Conservation (phyloP, 2,888 invertebrate species). For the Bruchidius siliquastri region DNA sequence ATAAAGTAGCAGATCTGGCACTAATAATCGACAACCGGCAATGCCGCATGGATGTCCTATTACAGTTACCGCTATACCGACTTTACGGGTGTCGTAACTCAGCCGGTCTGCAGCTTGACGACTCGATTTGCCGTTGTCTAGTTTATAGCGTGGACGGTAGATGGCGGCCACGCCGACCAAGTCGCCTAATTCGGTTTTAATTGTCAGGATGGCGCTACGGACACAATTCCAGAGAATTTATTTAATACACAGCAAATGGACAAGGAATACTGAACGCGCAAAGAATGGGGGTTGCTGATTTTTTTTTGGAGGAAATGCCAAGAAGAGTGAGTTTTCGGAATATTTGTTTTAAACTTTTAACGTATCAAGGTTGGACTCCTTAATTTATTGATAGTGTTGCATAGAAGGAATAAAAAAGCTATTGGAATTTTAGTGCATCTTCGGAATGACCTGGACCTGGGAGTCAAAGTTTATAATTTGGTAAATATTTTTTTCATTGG, state of each 20-base stretch:
- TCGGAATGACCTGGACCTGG: too few relatives aligned
- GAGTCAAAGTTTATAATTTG: too few relatives aligned
- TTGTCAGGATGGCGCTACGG: constrained; percentile 15
- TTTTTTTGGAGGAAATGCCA: background rate
- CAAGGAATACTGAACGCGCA: background rate
- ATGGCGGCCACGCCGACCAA: background rate
- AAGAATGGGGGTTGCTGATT: background rate
- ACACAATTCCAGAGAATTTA: background rate
- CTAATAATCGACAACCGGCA: background rate
- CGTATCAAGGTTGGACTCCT: too few relatives aligned
- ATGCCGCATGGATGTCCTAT: background rate
- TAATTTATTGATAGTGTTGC: too few relatives aligned
- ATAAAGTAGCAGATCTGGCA: background rate
- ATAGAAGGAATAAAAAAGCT: too few relatives aligned
- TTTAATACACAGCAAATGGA: background rate
- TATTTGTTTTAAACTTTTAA: too few relatives aligned
- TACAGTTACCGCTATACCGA: background rate
- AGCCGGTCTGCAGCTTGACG: background rate
- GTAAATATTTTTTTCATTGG: too few relatives aligned
- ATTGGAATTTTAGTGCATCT: too few relatives aligned
- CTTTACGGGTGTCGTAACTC: background rate
- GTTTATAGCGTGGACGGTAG: background rate
- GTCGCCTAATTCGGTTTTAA: constrained; percentile 12
- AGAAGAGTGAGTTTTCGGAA: background rate
- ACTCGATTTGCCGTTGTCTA: background rate